Base-by-base conservation (phyloP, 2,113 vertebrate species). In the Sceloporus tristichus region DNA sequence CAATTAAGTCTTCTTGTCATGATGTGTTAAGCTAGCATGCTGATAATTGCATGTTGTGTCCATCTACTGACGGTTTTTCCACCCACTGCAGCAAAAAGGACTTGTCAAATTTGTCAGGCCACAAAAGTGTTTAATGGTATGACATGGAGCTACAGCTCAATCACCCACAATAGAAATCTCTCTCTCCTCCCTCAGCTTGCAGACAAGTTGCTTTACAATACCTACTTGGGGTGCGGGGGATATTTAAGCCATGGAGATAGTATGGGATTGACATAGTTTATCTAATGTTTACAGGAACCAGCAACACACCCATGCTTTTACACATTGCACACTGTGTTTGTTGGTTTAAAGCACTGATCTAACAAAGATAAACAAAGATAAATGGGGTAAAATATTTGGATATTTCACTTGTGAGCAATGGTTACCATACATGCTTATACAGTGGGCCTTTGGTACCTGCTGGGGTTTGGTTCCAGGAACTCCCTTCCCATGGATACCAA, bases 1-100 rank as follows among this genome's bases (percentile, higher is more conserved):
- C 90, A 95, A 95, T 94, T 95, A 94, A 93, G 85, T 92, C 92
- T 93, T 94, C 93, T 92, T 94, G 93, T 89, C 89, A 93, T 93
- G 91, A 92, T 90, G 89, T 91, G 93, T 93, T 94, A 90, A 82
- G 59, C 76, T 84, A 62, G 85, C 92, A 89, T 54, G 54, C 11
- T 88, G 34, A 88, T 95, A 93, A 95, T 92, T 88, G 87, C 91
- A 94, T 87, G 93, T 90, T 93, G 76, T 94, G 87, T 93, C 89
- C 93, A 82, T 90, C 91, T 79, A 79, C 90, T 93, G 75, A 70
- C 29, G 89, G 74, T 87, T 90, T 90, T 59, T 73, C 85, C 83
- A 88, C 89, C 84, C 85, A 84, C 89, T 89, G 79, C 7, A 1
- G 40, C 68, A 74, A 68, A 62, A 82, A 21, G 5, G 4, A 82